A percentile compares a stretch with the other conserved stretches of the same genome.
Evolutionary conservation across 2,113 vertebrate species (phyloP).

Genomic region (Chloebia gouldiae): DNA sequence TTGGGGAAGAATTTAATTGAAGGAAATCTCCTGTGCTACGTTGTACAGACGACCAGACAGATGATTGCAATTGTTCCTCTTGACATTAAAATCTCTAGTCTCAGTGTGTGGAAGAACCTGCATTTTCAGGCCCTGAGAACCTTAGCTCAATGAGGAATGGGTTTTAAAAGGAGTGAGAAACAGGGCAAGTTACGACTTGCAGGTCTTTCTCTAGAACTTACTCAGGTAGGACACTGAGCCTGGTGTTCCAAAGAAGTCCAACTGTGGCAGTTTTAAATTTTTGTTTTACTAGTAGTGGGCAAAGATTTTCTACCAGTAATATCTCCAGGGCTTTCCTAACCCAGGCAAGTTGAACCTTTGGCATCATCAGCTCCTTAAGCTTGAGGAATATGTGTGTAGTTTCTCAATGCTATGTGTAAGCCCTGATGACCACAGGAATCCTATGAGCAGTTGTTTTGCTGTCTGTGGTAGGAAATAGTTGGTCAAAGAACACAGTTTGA

Average conservation of each 20-base stretch:
- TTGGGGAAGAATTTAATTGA: background rate
- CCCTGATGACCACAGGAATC: background rate
- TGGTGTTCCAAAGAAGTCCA: background rate
- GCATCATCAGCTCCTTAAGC: background rate
- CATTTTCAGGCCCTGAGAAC: background rate
- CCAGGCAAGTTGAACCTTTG: background rate
- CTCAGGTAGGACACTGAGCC: background rate
- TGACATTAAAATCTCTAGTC: background rate
- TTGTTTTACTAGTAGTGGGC: background rate
- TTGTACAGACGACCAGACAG: background rate
- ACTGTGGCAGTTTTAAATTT: background rate
- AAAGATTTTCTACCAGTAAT: background rate
- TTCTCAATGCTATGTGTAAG: background rate
- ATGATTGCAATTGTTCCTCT: background rate
- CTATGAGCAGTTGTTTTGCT: background rate
- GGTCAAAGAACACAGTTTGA: background rate
- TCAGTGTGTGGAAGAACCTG: background rate
- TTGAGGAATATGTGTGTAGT: background rate
- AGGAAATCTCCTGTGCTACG: accelerated
- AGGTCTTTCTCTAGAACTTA: background rate
- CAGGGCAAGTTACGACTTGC: background rate
- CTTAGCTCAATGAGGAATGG: background rate
- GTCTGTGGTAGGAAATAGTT: background rate
- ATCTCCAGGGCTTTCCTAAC: background rate
- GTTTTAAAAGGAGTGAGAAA: background rate